These are phyloP conservation scores for Nycticebus coucang DNA, from an alignment of 2,113 vertebrate genomes.

Conservation along the genomic window DNA sequence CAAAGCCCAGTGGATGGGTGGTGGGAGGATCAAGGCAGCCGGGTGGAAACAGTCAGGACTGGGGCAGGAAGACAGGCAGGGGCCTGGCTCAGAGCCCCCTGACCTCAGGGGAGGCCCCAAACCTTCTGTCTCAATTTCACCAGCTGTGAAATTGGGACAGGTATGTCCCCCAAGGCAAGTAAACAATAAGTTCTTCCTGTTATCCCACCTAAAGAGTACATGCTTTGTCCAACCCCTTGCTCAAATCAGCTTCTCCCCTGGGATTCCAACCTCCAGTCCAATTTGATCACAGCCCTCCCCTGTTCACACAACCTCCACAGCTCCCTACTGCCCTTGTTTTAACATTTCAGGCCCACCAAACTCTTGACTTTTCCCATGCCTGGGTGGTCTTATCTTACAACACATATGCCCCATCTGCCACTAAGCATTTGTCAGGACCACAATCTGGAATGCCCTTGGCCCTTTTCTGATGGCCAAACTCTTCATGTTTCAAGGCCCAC, in stretches of 20 bases:
- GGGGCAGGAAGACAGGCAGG: not conserved
- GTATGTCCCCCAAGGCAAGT: not conserved
- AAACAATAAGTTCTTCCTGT: slow-evolving; percentile 11
- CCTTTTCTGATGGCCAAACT: not conserved
- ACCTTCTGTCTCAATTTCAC: not conserved
- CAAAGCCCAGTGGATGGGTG: slow-evolving; percentile 59
- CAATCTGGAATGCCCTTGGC: not conserved
- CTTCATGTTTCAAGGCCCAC: not conserved
- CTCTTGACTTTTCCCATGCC: not conserved
- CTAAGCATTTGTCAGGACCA: not conserved
- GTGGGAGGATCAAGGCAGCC: slow-evolving; percentile 59
- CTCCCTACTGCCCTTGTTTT: not conserved
- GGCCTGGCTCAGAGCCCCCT: not conserved
- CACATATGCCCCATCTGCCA: not conserved
- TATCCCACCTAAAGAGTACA: not conserved
- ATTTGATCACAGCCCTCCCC: not conserved
- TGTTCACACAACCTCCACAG: not conserved
- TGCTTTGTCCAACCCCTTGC: not conserved
- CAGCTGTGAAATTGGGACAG: not conserved
- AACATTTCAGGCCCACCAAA: not conserved
- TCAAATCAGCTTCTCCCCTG: not conserved
- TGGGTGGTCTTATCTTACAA: not conserved
- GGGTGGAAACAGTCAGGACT: slow-evolving; percentile 54
- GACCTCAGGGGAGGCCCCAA: not conserved
- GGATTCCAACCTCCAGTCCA: not conserved